These are phyloP conservation scores for Bostrychus sinensis DNA, from an alignment of 2,113 vertebrate genomes.

Conservation along the genomic window DNA sequence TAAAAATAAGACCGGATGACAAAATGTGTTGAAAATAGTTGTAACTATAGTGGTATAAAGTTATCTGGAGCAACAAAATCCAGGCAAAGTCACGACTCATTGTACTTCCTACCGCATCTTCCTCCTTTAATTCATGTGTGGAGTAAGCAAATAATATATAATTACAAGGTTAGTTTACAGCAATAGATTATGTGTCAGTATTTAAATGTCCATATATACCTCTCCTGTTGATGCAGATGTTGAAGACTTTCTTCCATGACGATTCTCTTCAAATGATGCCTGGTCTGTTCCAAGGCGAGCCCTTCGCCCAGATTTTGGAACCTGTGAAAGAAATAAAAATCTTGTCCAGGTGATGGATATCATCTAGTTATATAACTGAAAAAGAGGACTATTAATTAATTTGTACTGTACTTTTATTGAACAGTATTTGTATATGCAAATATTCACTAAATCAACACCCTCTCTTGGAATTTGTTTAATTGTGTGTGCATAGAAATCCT, in stretches of 20 bases:
- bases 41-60: constrained; percentile 44
- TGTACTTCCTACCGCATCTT: constrained; percentile 68
- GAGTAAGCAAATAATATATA: constrained; percentile 52
- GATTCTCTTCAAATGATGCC: constrained; percentile 74
- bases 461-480: too few relatives aligned
- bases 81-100: constrained; percentile 35
- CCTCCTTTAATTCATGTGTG: constrained; percentile 62
- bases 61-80: constrained; percentile 46
- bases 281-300: constrained; percentile 81
- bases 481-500: too few relatives aligned
- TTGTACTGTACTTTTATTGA: too few relatives aligned
- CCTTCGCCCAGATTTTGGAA: constrained; percentile 85
- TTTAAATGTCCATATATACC: constrained; percentile 68
- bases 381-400: too few relatives aligned
- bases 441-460: too few relatives aligned
- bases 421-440: too few relatives aligned
- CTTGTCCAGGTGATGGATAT: too few relatives aligned
- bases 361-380: too few relatives aligned
- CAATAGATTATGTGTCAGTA: background rate
- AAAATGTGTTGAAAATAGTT: too few relatives aligned
- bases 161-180: constrained; percentile 19
- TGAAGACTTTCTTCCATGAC: constrained; percentile 75
- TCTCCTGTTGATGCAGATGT: constrained; percentile 75
- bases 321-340: constrained; percentile 71
- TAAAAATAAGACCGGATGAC: too few relatives aligned